These are phyloP conservation scores for Muscicapa adusta DNA, from an alignment of 2,113 vertebrate species.

Conservation along the genomic window DNA sequence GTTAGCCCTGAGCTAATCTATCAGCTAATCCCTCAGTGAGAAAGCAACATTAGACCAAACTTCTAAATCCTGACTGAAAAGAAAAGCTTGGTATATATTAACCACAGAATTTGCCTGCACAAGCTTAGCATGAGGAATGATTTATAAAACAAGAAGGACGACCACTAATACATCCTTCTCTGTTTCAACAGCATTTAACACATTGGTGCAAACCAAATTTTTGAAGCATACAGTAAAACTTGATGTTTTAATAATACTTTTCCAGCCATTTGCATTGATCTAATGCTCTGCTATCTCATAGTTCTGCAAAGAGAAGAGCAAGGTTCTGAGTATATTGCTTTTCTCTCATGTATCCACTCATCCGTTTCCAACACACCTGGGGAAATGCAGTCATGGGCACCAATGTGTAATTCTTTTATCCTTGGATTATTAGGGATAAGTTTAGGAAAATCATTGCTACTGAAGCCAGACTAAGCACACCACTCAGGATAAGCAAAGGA, in stretches of 20 bases:
- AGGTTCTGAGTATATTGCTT: neutral
- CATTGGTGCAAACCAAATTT: neutral
- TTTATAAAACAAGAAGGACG: neutral
- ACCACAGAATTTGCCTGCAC: neutral
- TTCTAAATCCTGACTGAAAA: neutral
- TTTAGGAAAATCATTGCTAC: neutral
- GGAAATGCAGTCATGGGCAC: neutral
- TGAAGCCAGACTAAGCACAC: neutral
- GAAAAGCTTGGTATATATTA: neutral
- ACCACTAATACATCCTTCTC: neutral
- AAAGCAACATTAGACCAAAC: constrained; percentile 1
- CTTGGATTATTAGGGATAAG: neutral
- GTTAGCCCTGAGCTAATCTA: constrained; percentile 26
- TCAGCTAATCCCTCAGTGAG: neutral
- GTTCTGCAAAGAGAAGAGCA: neutral
- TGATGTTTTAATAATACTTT: neutral
- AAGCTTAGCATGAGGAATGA: neutral
- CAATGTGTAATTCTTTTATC: neutral
- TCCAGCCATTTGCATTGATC: neutral
- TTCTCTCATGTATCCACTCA: neutral
- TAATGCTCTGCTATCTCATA: neutral
- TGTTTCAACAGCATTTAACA: constrained; percentile 16
- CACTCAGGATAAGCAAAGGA: neutral
- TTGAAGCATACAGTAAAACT: neutral
- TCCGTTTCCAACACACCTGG: neutral